Base-by-base conservation (phyloP, 2,113 vertebrate genomes). In the Muntiacus muntjak region DNA sequence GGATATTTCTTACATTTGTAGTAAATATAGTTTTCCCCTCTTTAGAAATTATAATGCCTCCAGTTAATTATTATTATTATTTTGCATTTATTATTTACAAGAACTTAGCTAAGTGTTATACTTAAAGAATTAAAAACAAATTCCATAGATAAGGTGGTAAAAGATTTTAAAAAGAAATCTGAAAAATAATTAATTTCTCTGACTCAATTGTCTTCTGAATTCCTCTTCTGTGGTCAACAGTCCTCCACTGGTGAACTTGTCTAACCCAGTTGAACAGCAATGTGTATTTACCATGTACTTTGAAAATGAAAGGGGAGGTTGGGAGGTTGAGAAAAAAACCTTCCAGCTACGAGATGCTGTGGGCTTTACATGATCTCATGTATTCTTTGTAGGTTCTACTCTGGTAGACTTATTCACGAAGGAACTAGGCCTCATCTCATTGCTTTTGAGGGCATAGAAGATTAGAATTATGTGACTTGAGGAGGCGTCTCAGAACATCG, bases 91-190 rank as follows among this genome's bases (percentile, higher is more conserved):
- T 91, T 54, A 94, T 84, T 86, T 74, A 28, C 83, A 83, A 67
- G n/a, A 25, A 47, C 28, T 88, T 81, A 74, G 78, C 40, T 92
- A 71, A 82, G 76, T 28, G n/a, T 15, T 84, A 58, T 55, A 71
- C 11, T 87, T 86, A 79, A 93, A 50, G 28, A 64, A 81, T 71
- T 84, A 84, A 96, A 96, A 84, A 92, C 15, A 89, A 95, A 96
- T 85, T 82, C 54, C 40, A 89, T 33, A 83, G 36, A 21, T 55
- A 62, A 91, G n/a, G 52, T 81, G 36, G 21, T 92, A 57, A 85
- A 1, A 47, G 36, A 55, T 36, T 50, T 10, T 64, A 84, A 92
- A 84, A 7, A 26, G 25, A 58, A 74, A 74, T 64, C n/a, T 82
- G 55, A 67, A 90, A 95, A 79, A 58, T 15, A 93, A 17, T 43